Base-by-base conservation (phyloP, 2,888 invertebrate species). In the Alcis repandata region DNA sequence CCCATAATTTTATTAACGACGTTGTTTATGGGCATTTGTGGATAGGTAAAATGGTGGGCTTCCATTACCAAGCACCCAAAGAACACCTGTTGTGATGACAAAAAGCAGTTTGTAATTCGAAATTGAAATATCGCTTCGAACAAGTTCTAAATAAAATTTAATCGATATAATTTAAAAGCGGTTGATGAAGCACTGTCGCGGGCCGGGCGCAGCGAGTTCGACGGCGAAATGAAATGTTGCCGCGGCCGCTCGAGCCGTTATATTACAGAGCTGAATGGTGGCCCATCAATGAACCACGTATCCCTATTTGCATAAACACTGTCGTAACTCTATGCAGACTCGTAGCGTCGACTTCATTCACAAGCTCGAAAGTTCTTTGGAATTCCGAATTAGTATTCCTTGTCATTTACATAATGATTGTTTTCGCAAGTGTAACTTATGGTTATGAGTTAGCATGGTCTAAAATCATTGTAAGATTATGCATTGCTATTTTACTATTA, bases 251-350 rank as follows among this genome's bases (percentile, higher is more conserved):
- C 77, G 74, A 64, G 69, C 81, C 82, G 79, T 80, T 82, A 83
- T 66, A 72, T 72, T 77, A 76, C 36, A 70, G 66, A 72, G 77
- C 74, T 86, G 80, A 83, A 86, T 83, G 86, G 85, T 71, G 79
- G 75, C 78, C 78, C 80, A 79, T 86, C 83, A 87, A 87, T 87
- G 86, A 77, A 79, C 78, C 74, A 58, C 77, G 70, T 66, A 65
- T 72, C 61, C 73, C 65, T 78, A 86, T 87, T 87, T 85, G 86
- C 87, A 86, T 86, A 85, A 81, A 80, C 83, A 78, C 66, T 76
- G 74, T 81, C 82, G 83, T 84, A 83, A 82, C 77, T 70, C 63
- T 45, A 60, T 56, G 65, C 65, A 57, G 32, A 57, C 65, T 57
- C 58, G 73, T 69, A 65, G 76, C 74, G 71, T 72, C 73, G 68